Conservation (phyloP, 2,797 vertebrate species). For the Dicrostonyx torquatus region DNA sequence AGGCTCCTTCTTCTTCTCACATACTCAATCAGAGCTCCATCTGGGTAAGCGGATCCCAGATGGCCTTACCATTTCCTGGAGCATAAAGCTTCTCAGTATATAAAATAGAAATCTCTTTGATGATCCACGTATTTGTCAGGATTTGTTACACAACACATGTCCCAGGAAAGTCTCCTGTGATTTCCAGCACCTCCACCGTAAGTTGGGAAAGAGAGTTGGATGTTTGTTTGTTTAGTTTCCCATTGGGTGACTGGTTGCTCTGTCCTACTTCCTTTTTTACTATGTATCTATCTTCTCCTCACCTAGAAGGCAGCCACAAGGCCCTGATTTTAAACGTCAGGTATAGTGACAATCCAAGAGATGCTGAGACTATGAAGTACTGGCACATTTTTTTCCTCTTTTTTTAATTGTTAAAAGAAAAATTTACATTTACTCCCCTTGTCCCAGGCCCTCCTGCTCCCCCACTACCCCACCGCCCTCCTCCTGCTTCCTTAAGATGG, state of each 20-base stretch:
- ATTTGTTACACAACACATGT: conserved; percentile 76
- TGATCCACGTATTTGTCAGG: conserved; percentile 69
- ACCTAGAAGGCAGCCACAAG: background rate
- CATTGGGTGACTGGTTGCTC: conserved; percentile 9
- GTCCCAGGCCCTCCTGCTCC: no score
- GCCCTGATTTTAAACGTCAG: background rate
- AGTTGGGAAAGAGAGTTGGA: conserved; percentile 59
- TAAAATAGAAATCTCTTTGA: conserved; percentile 77
- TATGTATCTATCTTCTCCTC: background rate
- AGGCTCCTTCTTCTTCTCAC: conserved; percentile 55
- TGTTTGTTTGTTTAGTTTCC: conserved; percentile 61
- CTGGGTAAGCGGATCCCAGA: conserved; percentile 69
- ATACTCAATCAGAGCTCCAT: conserved; percentile 68
- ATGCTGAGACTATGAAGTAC: conserved; percentile 15
- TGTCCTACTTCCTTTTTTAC: conserved; percentile 53
- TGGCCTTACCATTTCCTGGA: conserved; percentile 76
- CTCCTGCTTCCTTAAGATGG: no score
- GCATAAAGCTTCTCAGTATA: conserved; percentile 72
- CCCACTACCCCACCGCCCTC: no score
- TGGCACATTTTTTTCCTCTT: no score
- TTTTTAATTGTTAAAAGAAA: no score
- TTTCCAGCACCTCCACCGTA: conserved; percentile 63
- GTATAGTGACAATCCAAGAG: background rate
- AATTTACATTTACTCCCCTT: no score
- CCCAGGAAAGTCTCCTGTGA: conserved; percentile 70